Percentiles rank a stretch among this genome's conserved stretches.
Evolutionary conservation across 2,888 invertebrate species (phyloP).

Genomic region (Spicauda simplicius): DNA sequence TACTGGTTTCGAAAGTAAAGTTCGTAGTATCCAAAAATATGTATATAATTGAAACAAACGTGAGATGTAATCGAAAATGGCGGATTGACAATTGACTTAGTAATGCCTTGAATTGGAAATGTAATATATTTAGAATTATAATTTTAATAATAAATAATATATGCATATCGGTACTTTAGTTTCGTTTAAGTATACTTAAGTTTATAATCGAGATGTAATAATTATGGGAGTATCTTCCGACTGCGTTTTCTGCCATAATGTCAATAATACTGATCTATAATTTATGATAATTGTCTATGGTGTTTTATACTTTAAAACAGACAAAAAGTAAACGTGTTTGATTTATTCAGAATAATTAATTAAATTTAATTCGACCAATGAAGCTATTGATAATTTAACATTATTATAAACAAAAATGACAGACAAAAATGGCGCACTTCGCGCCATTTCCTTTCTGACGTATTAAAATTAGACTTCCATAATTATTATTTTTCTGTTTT

Average conservation of each 20-base stretch:
- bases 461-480: slow-evolving; percentile 1
- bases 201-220: slow-evolving; percentile 14
- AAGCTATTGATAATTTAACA: too few relatives aligned
- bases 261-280: not conserved
- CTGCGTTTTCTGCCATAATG: not conserved
- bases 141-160: slow-evolving; percentile 29
- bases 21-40: slow-evolving; percentile 38
- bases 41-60: slow-evolving; percentile 39
- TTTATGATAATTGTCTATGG: not conserved
- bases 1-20: not conserved
- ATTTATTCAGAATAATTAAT: too few relatives aligned
- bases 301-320: too few relatives aligned
- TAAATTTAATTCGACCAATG: too few relatives aligned
- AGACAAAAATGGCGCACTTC: too few relatives aligned
- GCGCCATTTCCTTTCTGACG: too few relatives aligned
- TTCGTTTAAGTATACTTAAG: slow-evolving; percentile 18
- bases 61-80: not conserved
- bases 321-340: too few relatives aligned
- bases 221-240: not conserved
- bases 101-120: slow-evolving; percentile 16
- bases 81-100: slow-evolving; percentile 9
- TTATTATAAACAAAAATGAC: too few relatives aligned
- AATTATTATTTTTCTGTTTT: slow-evolving; percentile 13
- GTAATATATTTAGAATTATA: slow-evolving; percentile 19
- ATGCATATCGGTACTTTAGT: slow-evolving; percentile 32